Evolutionary conservation across 2,113 vertebrate species (phyloP).

Genomic region (Pelecanus crispus): DNA sequence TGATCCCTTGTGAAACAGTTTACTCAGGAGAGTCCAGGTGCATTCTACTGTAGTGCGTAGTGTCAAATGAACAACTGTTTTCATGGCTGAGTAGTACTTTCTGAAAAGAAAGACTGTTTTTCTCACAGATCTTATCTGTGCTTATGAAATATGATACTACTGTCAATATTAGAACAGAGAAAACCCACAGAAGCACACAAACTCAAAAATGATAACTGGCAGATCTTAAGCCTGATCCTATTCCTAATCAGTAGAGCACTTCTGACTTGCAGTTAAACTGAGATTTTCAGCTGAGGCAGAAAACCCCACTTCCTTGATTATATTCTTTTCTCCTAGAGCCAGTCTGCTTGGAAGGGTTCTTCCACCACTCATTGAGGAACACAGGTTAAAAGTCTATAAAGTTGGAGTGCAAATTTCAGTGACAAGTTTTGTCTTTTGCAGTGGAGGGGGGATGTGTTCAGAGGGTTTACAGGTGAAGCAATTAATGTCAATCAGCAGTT

Average conservation of each 20-base stretch:
- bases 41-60: not conserved
- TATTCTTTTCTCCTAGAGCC: not conserved
- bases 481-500: not conserved
- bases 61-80: not conserved
- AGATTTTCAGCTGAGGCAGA: not conserved
- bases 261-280: not conserved
- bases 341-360: not conserved
- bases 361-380: not conserved
- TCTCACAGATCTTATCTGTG: not conserved
- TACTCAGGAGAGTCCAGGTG: not conserved
- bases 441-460: not conserved
- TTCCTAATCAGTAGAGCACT: not conserved
- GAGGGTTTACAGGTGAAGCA: not conserved
- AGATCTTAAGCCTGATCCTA: not conserved
- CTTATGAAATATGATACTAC: not conserved
- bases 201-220: not conserved
- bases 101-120: not conserved
- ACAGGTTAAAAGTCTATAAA: not conserved
- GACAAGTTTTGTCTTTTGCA: not conserved
- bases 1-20: not conserved
- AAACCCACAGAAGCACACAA: not conserved
- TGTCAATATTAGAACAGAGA: not conserved
- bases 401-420: not conserved
- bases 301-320: not conserved
- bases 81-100: not conserved